Evolutionary conservation across 2,113 vertebrate genomes (phyloP).

Genomic region (Mugil cephalus): DNA sequence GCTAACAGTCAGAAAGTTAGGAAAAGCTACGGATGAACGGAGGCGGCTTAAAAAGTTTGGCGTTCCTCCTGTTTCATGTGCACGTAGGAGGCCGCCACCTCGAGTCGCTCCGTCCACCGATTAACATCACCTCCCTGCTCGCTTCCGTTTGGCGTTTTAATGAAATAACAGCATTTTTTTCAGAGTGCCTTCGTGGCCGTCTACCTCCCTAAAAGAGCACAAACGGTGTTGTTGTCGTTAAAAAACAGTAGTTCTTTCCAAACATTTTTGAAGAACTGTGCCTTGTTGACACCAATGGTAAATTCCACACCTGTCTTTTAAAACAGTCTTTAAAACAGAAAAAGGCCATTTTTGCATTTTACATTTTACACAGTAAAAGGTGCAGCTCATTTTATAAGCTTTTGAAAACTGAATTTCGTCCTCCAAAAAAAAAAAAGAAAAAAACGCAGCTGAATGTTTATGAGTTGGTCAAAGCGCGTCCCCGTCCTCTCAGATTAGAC

Average conservation of each 20-base stretch:
- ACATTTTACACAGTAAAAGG: not conserved
- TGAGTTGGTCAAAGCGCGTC: no score
- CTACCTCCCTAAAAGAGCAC: slow-evolving; percentile 79
- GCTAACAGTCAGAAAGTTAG: not conserved
- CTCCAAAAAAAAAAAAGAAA: no score
- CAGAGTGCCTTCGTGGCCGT: slow-evolving; percentile 74
- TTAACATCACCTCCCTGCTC: not conserved
- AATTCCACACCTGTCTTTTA: slow-evolving; percentile 14
- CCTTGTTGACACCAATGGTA: slow-evolving; percentile 57
- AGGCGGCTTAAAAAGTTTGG: not conserved
- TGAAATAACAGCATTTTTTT: slow-evolving; percentile 35
- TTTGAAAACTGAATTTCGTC: slow-evolving; percentile 4
- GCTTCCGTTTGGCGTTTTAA: slow-evolving; percentile 19
- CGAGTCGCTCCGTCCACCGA: slow-evolving; percentile 10
- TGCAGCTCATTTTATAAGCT: not conserved
- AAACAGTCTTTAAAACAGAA: not conserved
- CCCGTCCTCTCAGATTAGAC: not conserved
- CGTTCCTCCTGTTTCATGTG: not conserved
- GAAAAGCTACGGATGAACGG: not conserved
- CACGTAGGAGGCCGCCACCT: slow-evolving; percentile 17
- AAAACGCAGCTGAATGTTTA: no score
- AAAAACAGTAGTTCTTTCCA: slow-evolving; percentile 28
- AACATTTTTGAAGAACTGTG: slow-evolving; percentile 53
- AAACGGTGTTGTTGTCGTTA: slow-evolving; percentile 52
- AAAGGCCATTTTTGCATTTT: slow-evolving; percentile 12